Conservation (phyloP, 1,140 invertebrate genomes). For the Diorhabda sublineata region DNA sequence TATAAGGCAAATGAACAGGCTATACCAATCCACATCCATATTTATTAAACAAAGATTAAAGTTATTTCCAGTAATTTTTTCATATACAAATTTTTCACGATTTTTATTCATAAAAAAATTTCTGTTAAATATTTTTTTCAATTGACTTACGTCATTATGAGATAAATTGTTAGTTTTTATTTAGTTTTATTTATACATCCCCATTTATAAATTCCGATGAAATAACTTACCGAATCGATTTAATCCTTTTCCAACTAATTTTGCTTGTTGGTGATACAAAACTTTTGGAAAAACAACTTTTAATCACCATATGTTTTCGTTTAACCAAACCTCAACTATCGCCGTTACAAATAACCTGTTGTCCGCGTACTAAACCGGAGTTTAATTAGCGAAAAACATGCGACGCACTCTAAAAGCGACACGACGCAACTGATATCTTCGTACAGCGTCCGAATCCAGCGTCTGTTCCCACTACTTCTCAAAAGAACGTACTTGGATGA, state of each 20-base stretch:
- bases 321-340: background rate
- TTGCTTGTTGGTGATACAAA: background rate
- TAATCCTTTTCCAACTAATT: background rate
- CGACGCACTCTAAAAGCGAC: background rate
- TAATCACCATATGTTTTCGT: conserved; percentile 2
- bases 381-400: background rate
- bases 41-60: too few species aligned
- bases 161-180: too few species aligned
- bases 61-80: too few species aligned
- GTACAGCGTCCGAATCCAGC: background rate
- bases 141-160: too few species aligned
- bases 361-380: background rate
- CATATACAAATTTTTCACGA: too few species aligned
- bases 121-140: too few species aligned
- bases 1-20: too few species aligned
- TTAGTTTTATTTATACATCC: too few species aligned
- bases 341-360: background rate
- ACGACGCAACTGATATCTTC: background rate
- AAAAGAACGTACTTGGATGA: background rate
- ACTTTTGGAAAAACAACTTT: background rate
- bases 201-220: too few species aligned
- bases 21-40: too few species aligned
- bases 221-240: background rate
- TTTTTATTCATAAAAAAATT: too few species aligned
- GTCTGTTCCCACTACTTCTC: background rate